Evolutionary conservation across 1,140 invertebrate species (phyloP), one percentile per base, ranked within the genome.

Genomic region (Eumaeus atala): DNA sequence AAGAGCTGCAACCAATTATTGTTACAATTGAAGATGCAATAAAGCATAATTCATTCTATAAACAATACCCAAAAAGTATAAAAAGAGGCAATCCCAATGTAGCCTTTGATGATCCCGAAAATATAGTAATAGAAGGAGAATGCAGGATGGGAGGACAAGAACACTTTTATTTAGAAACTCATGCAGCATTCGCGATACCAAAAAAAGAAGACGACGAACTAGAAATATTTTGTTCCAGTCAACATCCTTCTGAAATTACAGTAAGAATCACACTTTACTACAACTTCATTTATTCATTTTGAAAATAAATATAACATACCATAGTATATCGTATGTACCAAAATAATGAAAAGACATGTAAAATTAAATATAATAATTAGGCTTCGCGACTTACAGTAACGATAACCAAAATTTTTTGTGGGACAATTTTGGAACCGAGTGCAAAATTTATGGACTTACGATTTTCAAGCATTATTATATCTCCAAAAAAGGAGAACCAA

Each of bases 131-230:
- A 16, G 92, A 94, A 87, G 94, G 95, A n/a, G 91, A 95, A 73
- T 90, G 95, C 52, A 90, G 92, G 48, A 93, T 96, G 67, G 96
- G 96, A 36, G 97, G 96, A 0, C 97, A 99, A 81, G 97, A 98
- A 80, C 98, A 99, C 79, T 99, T 99, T 84, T 99, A 99, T 84
- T 87, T 99, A 58, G 87, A 88, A 84, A 98, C 97, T 0, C 92
- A 98, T 56, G 91, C 90, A 10, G 74, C 91, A 34, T 87, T 97
- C 48, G 96, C 91, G 0, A 88, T 97, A 55, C 87, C 86, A 0
- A 93, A 92, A 53, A 93, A 91, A 56, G 91, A 93, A 70, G 94
- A 93, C 59, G 91, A 95, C 64, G 97, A 98, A 84, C 88, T 98
- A 53, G 96, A 98, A 84, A 77, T 99, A 37, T 94, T 95, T 75